Base-by-base conservation (phyloP, 2,797 vertebrate species). In the Gymnopithys bicolor region DNA sequence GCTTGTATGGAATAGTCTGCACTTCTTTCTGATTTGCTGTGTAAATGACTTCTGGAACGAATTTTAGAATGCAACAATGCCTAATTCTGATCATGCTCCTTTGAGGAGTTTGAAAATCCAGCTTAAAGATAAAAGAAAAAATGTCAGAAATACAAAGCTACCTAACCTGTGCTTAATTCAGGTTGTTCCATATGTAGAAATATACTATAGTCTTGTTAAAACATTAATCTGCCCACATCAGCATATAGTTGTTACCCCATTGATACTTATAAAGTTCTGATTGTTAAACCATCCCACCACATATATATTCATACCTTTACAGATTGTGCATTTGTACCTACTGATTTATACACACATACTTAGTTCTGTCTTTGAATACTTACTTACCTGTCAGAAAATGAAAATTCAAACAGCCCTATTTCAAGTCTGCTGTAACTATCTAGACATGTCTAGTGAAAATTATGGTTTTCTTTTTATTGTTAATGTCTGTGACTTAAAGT, bases 381-480 rank as follows among this genome's bases (percentile, higher is more conserved):
- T 70, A 64, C 24, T 79, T 89, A 69, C 63, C 43, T 87, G 67
- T 53, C 60, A 66, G 27, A 86, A 83, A 22, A 70, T 15, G 69
- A 91, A 78, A 76, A 82, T 90, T 86, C 70, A 18, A 63, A 53
- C 22, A 33, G 27, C 49, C 13, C 10, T 64, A 24, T 68, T 96
- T 92, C 77, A 62, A 77, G 16, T 73, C 28, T 94, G 78, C 24
- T 95, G 87, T 86, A 94, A 74, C 56, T 90, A 90, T 77, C 49
- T 82, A 71, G 90, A 88, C 37, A 64, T 64, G 71, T 24, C 46
- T 66, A 87, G 46, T 71, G 45, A 35, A 77, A 89, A 90, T 80
- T 79, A 70, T 8, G 9, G 53, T 93, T 97, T 97, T 92, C 33
- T 78, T 96, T 97, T 97, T 95, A 88, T 84, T 94, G 51, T 95